phyloP scores from a whole-genome alignment of 64 coral and sea anemone genomes.

The Pocillopora damicornis region DNA sequence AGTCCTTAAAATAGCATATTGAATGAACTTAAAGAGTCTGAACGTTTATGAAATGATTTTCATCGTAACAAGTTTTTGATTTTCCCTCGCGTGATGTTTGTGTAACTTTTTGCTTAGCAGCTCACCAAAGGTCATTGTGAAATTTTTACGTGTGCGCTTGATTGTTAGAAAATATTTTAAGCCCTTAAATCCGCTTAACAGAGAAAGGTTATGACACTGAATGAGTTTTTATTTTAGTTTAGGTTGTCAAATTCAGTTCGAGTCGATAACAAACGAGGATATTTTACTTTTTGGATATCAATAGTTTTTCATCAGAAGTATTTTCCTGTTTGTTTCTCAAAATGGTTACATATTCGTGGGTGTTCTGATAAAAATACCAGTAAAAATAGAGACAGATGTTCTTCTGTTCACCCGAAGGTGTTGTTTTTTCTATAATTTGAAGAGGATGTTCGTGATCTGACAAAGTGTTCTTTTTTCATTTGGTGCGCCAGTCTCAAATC shows the following conservation, averaged over 20 bases:
- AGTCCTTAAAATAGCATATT: background rate
- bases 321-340: background rate
- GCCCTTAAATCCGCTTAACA: background rate
- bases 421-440: background rate
- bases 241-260: background rate
- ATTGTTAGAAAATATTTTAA: background rate
- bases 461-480: no score
- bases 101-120: background rate
- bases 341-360: background rate
- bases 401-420: background rate
- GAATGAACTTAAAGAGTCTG: no score
- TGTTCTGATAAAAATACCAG: background rate
- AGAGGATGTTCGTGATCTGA: no score
- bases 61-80: background rate
- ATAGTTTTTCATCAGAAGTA: background rate
- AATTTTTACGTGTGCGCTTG: background rate
- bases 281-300: background rate
- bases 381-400: background rate
- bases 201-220: background rate
- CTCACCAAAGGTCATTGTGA: background rate
- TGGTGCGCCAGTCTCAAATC: no score
- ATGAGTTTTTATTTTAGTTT: background rate
- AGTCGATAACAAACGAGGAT: no score
- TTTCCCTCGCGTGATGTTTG: background rate
- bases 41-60: background rate